Base-by-base conservation (phyloP, 2,113 vertebrate genomes). In the Rallus limicola region DNA sequence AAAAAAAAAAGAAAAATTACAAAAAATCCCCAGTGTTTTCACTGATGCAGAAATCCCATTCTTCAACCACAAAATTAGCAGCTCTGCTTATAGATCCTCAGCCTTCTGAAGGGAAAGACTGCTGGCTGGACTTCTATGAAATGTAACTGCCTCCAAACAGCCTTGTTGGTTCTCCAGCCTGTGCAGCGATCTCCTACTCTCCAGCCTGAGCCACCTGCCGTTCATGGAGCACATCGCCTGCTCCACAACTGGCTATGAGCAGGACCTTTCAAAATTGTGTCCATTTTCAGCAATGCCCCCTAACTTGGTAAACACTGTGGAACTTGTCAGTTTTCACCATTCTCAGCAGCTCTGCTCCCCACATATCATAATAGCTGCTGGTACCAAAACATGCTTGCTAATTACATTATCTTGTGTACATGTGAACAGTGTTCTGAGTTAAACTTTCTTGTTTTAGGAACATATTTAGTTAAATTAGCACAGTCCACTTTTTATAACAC, bases 211-310 rank as follows among this genome's bases (percentile, higher is more conserved):
- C 7, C 12, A 29, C 24, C 7, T 13, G 21, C 23, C 20, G 26
- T 42, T 59, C 36, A 42, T 23, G 53, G 33, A 48, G 5, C 2
- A 0, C 0, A 0, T 16, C 52, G 59, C 36, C 44, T 60, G 42
- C 50, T 79, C 36, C 42, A 76, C 31, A 68, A 14, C 6, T 5
- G 2, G 1, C 42, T 25, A 25, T 19, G 34, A 89, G 38, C 0
- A 1, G 40, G 15, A 40, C 4, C 13, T 88, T 72, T 33, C 18
- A 82, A 74, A 11, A 34, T 50, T 44, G 6, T 52, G 38, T 26
- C 56, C 16, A 8, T 44, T 90, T 74, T 70, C 60, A 74, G 26
- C 33, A 44, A 12, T 62, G 11, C 5, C 36, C 5, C 12, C 31
- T 56, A 68, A 52, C 11, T 65, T 34, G 3, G 8, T 36, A 72